Conservation (phyloP, 2,797 vertebrate species). For the Clarias platycephalus region DNA sequence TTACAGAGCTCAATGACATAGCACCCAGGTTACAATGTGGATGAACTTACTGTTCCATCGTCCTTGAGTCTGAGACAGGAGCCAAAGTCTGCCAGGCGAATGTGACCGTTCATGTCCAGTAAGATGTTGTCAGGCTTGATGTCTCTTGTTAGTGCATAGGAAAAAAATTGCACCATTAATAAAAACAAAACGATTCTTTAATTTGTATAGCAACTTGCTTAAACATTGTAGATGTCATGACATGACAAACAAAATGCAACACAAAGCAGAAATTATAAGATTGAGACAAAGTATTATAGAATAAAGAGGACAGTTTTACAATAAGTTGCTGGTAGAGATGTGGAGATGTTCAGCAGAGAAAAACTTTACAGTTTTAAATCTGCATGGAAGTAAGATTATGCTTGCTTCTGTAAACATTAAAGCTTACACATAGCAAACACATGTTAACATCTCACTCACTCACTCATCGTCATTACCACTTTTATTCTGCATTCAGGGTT, state of each 20-base stretch:
- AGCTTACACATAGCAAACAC: not conserved
- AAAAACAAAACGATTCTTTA: not conserved
- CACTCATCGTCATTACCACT: too few relatives aligned
- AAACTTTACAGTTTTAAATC: too few relatives aligned
- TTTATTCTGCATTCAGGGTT: too few relatives aligned
- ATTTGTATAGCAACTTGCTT: not conserved
- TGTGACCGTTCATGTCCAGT: slow-evolving; percentile 98
- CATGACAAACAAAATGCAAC: not conserved
- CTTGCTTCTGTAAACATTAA: too few relatives aligned
- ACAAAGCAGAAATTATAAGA: not conserved
- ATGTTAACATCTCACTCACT: too few relatives aligned
- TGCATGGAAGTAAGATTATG: too few relatives aligned
- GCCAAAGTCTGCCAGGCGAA: slow-evolving; percentile 96
- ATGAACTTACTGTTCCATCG: slow-evolving; percentile 89
- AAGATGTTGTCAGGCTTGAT: slow-evolving; percentile 98
- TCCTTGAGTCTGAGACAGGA: slow-evolving; percentile 97
- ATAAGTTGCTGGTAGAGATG: not conserved
- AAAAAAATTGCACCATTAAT: not conserved
- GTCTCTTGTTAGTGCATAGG: slow-evolving; percentile 76
- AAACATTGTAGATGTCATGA: not conserved
- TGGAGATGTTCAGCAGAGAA: not conserved
- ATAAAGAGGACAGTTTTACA: not conserved
- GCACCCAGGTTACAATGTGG: not conserved
- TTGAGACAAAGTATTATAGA: not conserved
- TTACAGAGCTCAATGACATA: not conserved